A percentile compares a stretch with the other conserved stretches of the same genome.
Conservation (phyloP, 2,888 invertebrate genomes). For the Cephus spinipes region DNA sequence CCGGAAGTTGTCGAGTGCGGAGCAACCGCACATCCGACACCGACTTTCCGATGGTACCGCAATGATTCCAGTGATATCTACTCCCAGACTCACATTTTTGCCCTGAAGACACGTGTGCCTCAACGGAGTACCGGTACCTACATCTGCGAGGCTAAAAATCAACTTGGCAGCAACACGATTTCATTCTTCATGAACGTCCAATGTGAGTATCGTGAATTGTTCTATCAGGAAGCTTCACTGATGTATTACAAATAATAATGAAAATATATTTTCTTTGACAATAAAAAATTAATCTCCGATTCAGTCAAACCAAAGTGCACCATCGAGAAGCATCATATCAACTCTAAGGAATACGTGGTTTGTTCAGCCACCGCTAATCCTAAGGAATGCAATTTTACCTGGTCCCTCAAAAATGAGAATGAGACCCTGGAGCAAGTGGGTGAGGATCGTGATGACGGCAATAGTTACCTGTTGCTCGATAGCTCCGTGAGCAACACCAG, state of each 20-base stretch:
- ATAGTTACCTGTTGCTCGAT: conserved; percentile 75
- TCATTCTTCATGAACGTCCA: conserved; percentile 82
- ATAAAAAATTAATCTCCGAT: conserved; percentile 27
- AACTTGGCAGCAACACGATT: conserved; percentile 80
- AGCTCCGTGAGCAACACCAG: conserved; percentile 74
- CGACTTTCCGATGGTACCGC: conserved; percentile 80
- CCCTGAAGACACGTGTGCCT: conserved; percentile 75
- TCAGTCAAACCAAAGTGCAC: conserved; percentile 87
- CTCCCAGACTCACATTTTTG: conserved; percentile 68
- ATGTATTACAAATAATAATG: conserved; percentile 1
- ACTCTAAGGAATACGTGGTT: conserved; percentile 81
- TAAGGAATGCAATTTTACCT: conserved; percentile 79
- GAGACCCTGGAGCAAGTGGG: conserved; percentile 78
- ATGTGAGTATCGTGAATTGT: conserved; percentile 74
- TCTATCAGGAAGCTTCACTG: background rate
- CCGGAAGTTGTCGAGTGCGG: conserved; percentile 72
- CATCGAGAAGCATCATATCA: conserved; percentile 78
- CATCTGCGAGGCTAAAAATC: conserved; percentile 82
- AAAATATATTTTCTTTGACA: conserved; percentile 3
- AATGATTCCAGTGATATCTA: conserved; percentile 70
- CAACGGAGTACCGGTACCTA: conserved; percentile 82
- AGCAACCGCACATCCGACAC: conserved; percentile 77
- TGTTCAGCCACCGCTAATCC: conserved; percentile 89
- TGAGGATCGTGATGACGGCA: conserved; percentile 68
- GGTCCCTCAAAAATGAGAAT: conserved; percentile 88